These are phyloP conservation scores for Oryzias sinensis DNA, from an alignment of 2,797 vertebrate genomes.

Conservation along the genomic window DNA sequence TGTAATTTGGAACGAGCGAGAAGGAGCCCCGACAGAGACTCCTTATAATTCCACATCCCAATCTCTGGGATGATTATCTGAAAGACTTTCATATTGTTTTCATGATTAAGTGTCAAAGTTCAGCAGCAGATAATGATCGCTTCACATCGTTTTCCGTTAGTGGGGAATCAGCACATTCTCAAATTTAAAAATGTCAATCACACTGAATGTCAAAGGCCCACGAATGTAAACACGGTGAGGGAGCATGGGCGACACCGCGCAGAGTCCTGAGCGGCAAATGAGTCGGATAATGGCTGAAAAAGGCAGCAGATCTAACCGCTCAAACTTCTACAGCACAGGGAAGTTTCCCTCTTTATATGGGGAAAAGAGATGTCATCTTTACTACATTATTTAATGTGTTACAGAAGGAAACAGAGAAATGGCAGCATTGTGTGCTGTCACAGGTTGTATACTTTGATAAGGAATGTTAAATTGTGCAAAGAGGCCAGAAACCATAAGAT, in stretches of 20 bases:
- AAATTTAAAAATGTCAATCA: conserved; percentile 42
- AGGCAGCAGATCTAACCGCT: conserved; percentile 39
- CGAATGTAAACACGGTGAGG: conserved; percentile 28
- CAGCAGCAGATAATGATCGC: conserved; percentile 40
- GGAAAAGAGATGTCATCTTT: no score
- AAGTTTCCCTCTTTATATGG: no score
- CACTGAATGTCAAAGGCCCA: conserved; percentile 4
- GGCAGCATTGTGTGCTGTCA: no score
- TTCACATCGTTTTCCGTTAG: conserved; percentile 22
- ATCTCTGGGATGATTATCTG: conserved; percentile 39
- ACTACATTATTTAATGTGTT: no score
- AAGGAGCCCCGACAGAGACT: neutral
- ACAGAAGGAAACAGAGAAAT: no score
- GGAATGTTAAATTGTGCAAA: no score
- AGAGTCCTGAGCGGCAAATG: conserved; percentile 26
- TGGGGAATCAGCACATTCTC: conserved; percentile 2
- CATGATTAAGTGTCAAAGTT: conserved; percentile 55
- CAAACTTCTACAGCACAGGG: conserved; percentile 14
- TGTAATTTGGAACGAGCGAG: neutral
- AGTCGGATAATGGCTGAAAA: conserved; percentile 36
- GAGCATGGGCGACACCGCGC: conserved; percentile 21
- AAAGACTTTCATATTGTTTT: conserved; percentile 44
- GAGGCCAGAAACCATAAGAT: no score
- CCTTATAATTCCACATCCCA: conserved; percentile 9
- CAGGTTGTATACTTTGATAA: no score